Evolutionary conservation across 1,140 invertebrate genomes (phyloP).

Genomic region (honey bee (Apis mellifera)): Amel_HAv3.1 CM009931.2:2565501-2566000

Average conservation of each 20-base stretch:
- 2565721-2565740: no score
- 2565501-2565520: neutral
- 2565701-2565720: no score
- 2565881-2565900: slow-evolving; percentile 5
- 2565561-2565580: no score
- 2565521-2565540: no score
- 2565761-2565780: neutral
- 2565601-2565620: no score
- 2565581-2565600: no score
- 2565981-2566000: slow-evolving; percentile 44
- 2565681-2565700: no score
- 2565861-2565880: slow-evolving; percentile 26
- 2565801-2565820: neutral
- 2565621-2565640: no score
- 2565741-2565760: neutral
- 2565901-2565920: slow-evolving; percentile 15
- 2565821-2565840: slow-evolving; percentile 21
- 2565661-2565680: no score
- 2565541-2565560: no score
- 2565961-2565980: slow-evolving; percentile 26
- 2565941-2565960: no score
- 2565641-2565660: no score
- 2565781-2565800: neutral
- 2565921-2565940: slow-evolving; percentile 26
- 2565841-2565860: slow-evolving; percentile 22